phyloP scores from a whole-genome alignment of 2,113 vertebrate species.

The Camelus dromedarius region DNA sequence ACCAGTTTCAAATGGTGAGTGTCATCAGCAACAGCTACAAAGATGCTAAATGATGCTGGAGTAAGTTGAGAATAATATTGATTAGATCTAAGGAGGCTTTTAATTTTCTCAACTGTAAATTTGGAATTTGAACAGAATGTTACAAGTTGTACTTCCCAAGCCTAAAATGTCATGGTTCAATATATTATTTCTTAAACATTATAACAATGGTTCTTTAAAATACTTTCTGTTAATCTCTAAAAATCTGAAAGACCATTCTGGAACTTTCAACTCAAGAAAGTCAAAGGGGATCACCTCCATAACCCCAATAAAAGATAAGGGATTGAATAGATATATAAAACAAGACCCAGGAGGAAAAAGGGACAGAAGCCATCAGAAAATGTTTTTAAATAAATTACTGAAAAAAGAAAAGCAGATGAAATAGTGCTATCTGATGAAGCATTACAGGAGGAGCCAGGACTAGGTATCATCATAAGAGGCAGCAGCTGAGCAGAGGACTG shows the following conservation, averaged over 20 bases:
- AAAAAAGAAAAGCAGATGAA: neutral
- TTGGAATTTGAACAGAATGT: neutral
- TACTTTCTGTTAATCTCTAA: neutral
- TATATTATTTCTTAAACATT: neutral
- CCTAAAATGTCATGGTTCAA: neutral
- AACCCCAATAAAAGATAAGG: neutral
- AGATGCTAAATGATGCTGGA: neutral
- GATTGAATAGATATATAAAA: neutral
- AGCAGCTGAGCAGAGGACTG: neutral
- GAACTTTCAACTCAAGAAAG: neutral
- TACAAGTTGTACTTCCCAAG: neutral
- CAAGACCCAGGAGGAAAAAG: neutral
- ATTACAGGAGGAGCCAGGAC: neutral
- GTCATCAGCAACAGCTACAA: too few species aligned
- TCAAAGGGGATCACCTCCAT: neutral
- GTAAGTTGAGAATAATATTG: neutral
- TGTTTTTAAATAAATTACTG: neutral
- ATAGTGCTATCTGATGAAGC: neutral
- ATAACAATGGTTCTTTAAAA: neutral
- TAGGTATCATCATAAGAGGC: too few species aligned
- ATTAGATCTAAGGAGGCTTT: neutral
- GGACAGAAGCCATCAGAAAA: neutral
- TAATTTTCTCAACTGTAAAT: neutral
- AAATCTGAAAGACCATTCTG: neutral
- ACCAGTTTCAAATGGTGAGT: neutral